Base-by-base conservation (phyloP, 2,888 invertebrate species). In the Drosophila limbata region DNA sequence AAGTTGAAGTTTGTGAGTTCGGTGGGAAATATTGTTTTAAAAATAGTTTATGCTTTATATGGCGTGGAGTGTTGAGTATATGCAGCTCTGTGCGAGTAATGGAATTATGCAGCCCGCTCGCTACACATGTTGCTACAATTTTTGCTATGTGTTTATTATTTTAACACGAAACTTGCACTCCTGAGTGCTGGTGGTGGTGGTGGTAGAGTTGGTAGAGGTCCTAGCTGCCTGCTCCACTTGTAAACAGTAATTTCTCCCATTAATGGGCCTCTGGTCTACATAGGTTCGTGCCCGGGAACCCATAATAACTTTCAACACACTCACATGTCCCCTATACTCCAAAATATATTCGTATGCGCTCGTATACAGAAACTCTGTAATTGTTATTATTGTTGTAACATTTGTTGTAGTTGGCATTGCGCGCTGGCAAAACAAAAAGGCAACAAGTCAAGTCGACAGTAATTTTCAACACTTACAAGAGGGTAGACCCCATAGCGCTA, bases 381-480 rank as follows among this genome's bases (percentile, higher is more conserved):
- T 69, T 79, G 77, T 81, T 78, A 81, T 81, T 73, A 75, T 71
- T 75, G 71, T 55, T 68, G 67, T 59, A 45, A 53, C 50, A 44
- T 64, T 67, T 69, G 71, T 62, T 66, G 74, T 73, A 60, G 67
- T 55, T 64, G 68, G 68, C 52, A 60, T 73, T 63, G 78, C 57
- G 59, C 63, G 67, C 56, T 55, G 71, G 71, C 64, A 77, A 84
- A 86, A 89, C 77, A 87, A 84, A 88, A 89, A 82, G 85, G 85
- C 82, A 87, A 89, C 89, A 85, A 85, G 88, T 89, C 85, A 89
- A 85, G 88, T 82, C 89, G 80, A 82, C 85, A 89, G 89, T 85
- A 87, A 85, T 85, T 85, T 85, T 89, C 85, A 85, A 85, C 85
- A 85, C 85, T 85, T 85, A 78, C 85, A 69, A 72, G 73, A 77